Base-by-base conservation (phyloP, 1,140 invertebrate genomes). In the Drosophila leontia region DNA sequence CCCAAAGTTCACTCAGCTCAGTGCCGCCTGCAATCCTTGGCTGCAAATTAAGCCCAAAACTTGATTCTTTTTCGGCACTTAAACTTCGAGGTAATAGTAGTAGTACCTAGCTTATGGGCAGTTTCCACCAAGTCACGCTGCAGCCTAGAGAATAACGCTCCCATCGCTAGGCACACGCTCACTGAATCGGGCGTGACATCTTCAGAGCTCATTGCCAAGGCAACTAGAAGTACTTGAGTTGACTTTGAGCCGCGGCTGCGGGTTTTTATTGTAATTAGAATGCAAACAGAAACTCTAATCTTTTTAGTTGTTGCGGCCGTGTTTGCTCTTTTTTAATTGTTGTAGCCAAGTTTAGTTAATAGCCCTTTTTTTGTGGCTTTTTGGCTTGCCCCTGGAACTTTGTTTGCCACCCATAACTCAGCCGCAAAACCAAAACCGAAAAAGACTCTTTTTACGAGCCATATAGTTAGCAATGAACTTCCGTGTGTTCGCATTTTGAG, bases 401-500 rank as follows among this genome's bases (percentile, higher is more conserved):
- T 51, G 60, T 51, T 58, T 75, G 57, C 61, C 82, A 81, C 82
- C 82, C 82, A 87, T 39, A 64, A 56, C 37, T 45, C 39, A 41
- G 29, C 34, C 23, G 37, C 51, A 44, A 50, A 50, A 34, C 55
- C 32, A n/a, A n/a, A 67, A 59, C 23, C 23, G 23, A 70, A 67
- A 12, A 65, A 7, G 6, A 7, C n/a, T 17, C 34, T 58, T 62
- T 82, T 82, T 76, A 82, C 68, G 82, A 61, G 62, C 53, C 58
- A 82, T 65, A 59, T 76, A 60, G 75, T 87, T 77, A 77, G 53
- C 62, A 77, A 67, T 77, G 72, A 77, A 72, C 83, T 86, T 86
- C 82, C 83, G 83, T 75, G 57, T 82, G 58, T 51, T 67, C 48
- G 56, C 62, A 15, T 61, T 61, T 51, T 35, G 6, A 47, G 50